phyloP scores from a whole-genome alignment of 1,140 invertebrate species.

The Drosophila miranda region DNA sequence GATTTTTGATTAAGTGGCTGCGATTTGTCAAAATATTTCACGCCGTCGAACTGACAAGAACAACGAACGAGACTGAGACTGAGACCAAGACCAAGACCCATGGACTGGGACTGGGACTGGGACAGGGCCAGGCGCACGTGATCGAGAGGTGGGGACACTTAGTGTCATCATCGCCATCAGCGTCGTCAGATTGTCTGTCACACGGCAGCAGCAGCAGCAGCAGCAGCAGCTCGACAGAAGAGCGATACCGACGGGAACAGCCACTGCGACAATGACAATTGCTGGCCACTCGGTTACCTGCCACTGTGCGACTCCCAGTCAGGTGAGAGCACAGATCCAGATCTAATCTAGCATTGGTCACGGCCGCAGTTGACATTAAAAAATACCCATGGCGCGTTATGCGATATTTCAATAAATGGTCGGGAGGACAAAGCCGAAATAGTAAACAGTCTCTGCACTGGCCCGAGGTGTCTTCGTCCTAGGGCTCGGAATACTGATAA shows the following conservation, averaged over 20 bases:
- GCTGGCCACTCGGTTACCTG: conserved; percentile 71
- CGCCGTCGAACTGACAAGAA: conserved; percentile 43
- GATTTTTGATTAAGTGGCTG: conserved; percentile 81
- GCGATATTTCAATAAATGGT: conserved; percentile 74
- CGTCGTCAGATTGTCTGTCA: conserved; percentile 49
- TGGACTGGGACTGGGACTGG: too few species aligned
- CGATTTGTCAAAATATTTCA: conserved; percentile 82
- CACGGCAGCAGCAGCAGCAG: conserved; percentile 22
- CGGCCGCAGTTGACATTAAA: conserved; percentile 65
- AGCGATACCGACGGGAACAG: conserved; percentile 19
- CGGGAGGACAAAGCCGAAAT: conserved; percentile 57
- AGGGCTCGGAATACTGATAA: conserved; percentile 38
- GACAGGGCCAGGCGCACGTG: conserved; percentile 51
- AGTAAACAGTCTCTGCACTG: conserved; percentile 53
- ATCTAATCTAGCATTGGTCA: conserved; percentile 14
- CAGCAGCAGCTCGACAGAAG: background rate
- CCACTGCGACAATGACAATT: conserved; percentile 48
- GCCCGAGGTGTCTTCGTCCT: conserved; percentile 6
- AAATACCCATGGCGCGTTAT: conserved; percentile 68
- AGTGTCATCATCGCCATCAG: conserved; percentile 64
- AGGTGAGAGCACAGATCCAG: conserved; percentile 10
- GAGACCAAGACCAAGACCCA: background rate
- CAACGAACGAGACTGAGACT: conserved; percentile 1
- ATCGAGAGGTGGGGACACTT: conserved; percentile 41
- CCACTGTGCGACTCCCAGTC: conserved; percentile 69